Evolutionary conservation across 23 tunicate species (phyloP), one percentile per base, ranked within the genome.

Genomic region (Phallusia fumigata): DNA sequence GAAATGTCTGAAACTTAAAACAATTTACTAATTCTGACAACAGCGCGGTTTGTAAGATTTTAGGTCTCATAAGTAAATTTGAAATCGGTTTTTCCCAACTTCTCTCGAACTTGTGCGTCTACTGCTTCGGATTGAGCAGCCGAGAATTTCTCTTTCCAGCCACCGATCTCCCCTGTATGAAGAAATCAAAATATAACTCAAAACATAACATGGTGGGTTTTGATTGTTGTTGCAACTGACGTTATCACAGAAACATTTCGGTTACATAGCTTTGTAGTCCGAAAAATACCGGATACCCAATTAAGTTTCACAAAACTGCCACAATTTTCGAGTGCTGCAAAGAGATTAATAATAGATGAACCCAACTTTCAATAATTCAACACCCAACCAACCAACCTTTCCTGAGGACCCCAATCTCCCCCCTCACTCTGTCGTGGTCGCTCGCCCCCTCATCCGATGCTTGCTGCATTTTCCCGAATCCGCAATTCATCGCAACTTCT

Each of bases 121-220:
- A 79, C 52, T 32, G 18, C 34, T 6, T 79, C 83, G 30, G 83
- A 79, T 24, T 79, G 83, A 12, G 83, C 83, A 2, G 18, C 73
- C 33, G 83, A 50, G 32, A 79, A 31, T 21, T 79, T 64, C 26
- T 79, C 32, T 28, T 79, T 79, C 83, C 83, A 79, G 34, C 52
- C 73, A 0, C 83, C 83, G 30, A 79, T 53, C 26, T 79, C 73
- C 15, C 83, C 83, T 79, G 58, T 18, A 18, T 22, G 69, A 21
- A 58, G 26, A 58, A 22, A 58, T 24, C 3, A 58, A 58, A 58
- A 58, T 18, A 51, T 51, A n/a, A n/a, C n/a, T n/a, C n/a, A n/a
- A n/a, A n/a, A n/a, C n/a, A n/a, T n/a, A n/a, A n/a, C n/a, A n/a
- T n/a, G n/a, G n/a, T n/a, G n/a, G n/a, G n/a, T n/a, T n/a, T n/a